These are phyloP conservation scores for Polydrusus tereticollis DNA, from an alignment of 2,888 invertebrate species.

Conservation along the genomic window DNA sequence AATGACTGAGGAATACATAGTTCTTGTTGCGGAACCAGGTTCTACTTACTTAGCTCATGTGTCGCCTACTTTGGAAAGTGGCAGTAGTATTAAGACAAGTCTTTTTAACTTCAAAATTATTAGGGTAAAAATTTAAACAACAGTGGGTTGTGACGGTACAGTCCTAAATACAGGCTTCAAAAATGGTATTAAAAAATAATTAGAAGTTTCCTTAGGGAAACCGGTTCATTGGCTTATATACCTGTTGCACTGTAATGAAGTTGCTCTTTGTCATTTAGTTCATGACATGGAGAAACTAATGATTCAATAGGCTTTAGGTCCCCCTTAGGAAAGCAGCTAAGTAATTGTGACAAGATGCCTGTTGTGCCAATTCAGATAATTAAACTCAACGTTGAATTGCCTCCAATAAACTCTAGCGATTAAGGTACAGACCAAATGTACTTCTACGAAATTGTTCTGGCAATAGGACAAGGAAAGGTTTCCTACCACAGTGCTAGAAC, in stretches of 20 bases:
- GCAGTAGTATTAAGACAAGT: neutral
- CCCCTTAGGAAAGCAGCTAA: neutral
- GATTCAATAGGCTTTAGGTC: no score
- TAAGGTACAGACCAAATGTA: neutral
- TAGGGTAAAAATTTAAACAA: neutral
- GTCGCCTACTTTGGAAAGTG: neutral
- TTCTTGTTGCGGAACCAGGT: no score
- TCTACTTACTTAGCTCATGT: neutral
- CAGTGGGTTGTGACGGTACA: neutral
- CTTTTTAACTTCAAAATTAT: conserved; percentile 3
- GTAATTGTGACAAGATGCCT: neutral
- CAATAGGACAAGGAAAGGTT: neutral
- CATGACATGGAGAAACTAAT: neutral
- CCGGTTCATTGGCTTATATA: neutral
- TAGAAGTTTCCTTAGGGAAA: neutral
- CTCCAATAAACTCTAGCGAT: neutral
- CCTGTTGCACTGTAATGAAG: no score
- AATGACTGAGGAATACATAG: no score
- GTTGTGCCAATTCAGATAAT: neutral
- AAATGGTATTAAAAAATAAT: neutral
- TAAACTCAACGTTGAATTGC: neutral
- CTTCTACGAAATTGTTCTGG: neutral
- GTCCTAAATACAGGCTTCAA: neutral
- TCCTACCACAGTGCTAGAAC: neutral
- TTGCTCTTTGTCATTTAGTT: neutral